Conservation (phyloP, 2,113 vertebrate genomes). For the Atractosteus spatula region DNA sequence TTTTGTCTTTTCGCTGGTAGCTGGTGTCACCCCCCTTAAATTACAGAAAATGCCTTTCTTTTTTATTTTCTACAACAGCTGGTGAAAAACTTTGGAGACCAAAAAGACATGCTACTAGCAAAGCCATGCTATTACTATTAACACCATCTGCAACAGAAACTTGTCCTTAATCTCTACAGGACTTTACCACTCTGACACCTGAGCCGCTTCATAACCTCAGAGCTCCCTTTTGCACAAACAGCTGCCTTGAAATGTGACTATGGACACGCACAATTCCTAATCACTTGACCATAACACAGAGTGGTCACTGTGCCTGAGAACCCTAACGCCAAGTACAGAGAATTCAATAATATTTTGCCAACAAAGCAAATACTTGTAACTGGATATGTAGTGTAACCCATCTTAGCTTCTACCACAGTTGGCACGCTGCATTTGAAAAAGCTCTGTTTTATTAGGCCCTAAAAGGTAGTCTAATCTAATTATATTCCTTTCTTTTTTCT, state of each 20-base stretch:
- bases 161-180: conserved; percentile 19
- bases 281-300: conserved; percentile 17
- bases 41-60: not conserved
- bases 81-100: conserved; percentile 1
- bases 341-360: not conserved
- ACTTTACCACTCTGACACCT: conserved; percentile 19
- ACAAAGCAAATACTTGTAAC: not conserved
- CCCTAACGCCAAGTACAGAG: conserved; percentile 1
- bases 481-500: conserved; percentile 7
- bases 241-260: conserved; percentile 19
- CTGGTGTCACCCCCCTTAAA: not conserved
- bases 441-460: not conserved
- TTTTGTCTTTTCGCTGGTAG: not conserved
- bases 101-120: conserved; percentile 18
- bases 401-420: not conserved
- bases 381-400: too few relatives aligned
- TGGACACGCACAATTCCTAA: conserved; percentile 10
- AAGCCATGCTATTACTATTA: conserved; percentile 25
- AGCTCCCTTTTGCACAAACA: conserved; percentile 18
- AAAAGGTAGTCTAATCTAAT: conserved; percentile 19
- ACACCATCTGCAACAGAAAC: conserved; percentile 20
- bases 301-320: conserved; percentile 8
- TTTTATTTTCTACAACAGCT: conserved; percentile 16
- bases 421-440: not conserved
- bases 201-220: conserved; percentile 2